Percentiles rank a stretch among this genome's conserved stretches.
Evolutionary conservation across 2,888 invertebrate species (phyloP).

Genomic region (Sarcophaga subvicina): DNA sequence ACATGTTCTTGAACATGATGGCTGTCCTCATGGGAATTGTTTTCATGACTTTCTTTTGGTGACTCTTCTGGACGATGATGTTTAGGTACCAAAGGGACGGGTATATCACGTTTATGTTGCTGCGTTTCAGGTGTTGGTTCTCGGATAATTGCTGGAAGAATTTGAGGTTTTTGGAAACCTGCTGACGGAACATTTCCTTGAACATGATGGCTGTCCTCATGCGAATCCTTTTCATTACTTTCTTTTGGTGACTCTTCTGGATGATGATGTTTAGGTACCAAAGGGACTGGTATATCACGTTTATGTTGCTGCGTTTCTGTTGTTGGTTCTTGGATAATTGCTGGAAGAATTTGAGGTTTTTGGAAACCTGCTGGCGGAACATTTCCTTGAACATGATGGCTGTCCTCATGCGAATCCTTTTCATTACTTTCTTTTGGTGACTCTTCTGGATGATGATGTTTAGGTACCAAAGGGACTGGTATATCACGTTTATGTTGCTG

Average conservation of each 20-base stretch:
- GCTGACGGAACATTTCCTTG: neutral
- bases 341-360: constrained; percentile 22
- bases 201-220: too few species aligned
- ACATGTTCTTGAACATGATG: neutral
- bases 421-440: too few species aligned
- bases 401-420: too few species aligned
- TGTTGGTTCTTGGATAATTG: too few species aligned
- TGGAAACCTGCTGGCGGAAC: neutral
- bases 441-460: constrained; percentile 62
- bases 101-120: constrained; percentile 75
- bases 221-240: too few species aligned
- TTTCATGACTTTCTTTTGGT: too few species aligned
- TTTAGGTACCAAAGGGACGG: constrained; percentile 77
- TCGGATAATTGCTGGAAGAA: neutral
- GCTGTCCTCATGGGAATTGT: too few species aligned
- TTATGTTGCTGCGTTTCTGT: constrained; percentile 34
- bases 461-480: constrained; percentile 77
- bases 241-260: neutral
- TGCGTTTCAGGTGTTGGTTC: too few species aligned
- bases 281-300: constrained; percentile 79
- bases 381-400: too few species aligned
- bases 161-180: constrained; percentile 21
- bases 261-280: constrained; percentile 72
- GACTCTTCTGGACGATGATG: constrained; percentile 52
- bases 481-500: constrained; percentile 74